Evolutionary conservation across 2,113 vertebrate species (phyloP).

Genomic region (Pontoporia blainvillei): DNA sequence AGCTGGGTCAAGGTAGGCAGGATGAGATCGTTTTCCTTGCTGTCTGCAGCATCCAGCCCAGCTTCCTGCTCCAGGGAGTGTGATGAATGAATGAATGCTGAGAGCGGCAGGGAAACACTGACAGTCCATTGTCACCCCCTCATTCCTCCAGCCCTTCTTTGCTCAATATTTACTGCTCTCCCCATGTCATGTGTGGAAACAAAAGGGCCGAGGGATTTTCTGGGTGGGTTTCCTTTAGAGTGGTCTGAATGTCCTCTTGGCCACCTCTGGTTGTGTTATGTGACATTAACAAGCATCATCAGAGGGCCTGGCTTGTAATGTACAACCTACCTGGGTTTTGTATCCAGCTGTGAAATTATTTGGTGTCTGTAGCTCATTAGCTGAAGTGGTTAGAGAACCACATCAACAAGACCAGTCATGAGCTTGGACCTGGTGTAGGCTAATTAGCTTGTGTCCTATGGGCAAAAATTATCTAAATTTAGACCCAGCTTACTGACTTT

Average conservation of each 20-base stretch:
- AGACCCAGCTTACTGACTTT: background rate
- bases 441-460: background rate
- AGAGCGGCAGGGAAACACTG: background rate
- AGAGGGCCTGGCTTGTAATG: background rate
- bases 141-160: background rate
- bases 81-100: background rate
- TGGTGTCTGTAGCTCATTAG: background rate
- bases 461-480: background rate
- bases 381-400: background rate
- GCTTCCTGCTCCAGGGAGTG: background rate
- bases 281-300: background rate
- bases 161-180: background rate
- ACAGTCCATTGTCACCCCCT: background rate
- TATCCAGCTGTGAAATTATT: background rate
- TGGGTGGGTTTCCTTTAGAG: background rate
- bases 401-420: background rate
- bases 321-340: background rate
- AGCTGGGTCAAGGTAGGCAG: background rate
- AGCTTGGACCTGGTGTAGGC: background rate
- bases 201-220: background rate
- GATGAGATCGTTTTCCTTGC: background rate
- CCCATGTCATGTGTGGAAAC: background rate
- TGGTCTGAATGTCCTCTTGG: background rate
- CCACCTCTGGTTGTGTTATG: background rate
- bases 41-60: background rate